Conservation (phyloP, 2,797 vertebrate species). For the Onychomys arenicola region DNA sequence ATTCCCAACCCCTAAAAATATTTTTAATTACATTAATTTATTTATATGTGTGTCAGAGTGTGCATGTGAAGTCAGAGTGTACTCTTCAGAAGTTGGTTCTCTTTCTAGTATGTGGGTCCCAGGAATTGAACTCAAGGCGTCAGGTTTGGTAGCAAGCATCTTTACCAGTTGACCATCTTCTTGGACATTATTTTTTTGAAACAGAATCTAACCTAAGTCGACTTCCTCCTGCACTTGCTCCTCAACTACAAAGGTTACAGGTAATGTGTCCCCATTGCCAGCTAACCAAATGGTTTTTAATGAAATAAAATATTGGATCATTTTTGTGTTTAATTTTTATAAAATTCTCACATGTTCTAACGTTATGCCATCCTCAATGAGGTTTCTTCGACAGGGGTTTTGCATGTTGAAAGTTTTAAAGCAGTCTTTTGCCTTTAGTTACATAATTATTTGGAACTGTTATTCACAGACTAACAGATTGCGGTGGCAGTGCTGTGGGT, state of each 20-base stretch:
- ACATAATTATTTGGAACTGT: conserved; percentile 41
- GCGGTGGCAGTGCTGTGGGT: not conserved
- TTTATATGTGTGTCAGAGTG: not conserved
- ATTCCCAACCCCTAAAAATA: too few relatives aligned
- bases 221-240: not conserved
- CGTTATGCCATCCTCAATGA: not conserved
- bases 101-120: not conserved
- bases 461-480: not conserved
- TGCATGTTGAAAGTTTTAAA: not conserved
- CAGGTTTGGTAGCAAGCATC: not conserved
- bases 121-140: not conserved
- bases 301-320: conserved; percentile 50
- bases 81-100: not conserved
- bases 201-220: not conserved
- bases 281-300: not conserved
- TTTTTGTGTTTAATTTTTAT: not conserved
- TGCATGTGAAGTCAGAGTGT: not conserved
- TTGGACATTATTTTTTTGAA: not conserved
- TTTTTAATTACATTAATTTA: not conserved
- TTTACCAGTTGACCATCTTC: not conserved
- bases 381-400: not conserved
- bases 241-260: not conserved
- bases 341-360: not conserved
- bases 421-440: conserved; percentile 34
- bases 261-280: not conserved